A percentile compares a stretch with the other conserved stretches of the same genome.
phyloP scores from a whole-genome alignment of 2,888 invertebrate genomes.

The Sphaerophoria rueppellii region DNA sequence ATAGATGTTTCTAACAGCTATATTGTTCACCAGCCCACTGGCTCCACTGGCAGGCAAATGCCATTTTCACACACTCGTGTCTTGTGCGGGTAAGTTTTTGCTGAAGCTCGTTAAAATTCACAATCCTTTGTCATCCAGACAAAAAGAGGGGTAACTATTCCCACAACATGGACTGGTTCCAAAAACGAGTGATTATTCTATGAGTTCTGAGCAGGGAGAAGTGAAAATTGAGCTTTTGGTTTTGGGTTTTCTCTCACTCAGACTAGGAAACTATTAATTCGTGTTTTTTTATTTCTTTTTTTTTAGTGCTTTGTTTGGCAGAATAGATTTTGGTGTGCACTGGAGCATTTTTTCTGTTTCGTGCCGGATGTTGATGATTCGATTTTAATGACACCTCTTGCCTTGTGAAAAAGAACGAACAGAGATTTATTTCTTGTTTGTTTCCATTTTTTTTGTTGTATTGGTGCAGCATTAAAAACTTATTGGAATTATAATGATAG shows the following conservation, averaged over 20 bases:
- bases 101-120: slow-evolving; percentile 32
- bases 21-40: not conserved
- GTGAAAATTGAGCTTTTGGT: not conserved
- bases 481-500: no score
- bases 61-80: not conserved
- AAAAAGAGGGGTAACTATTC: not conserved
- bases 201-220: not conserved
- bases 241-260: not conserved
- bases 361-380: not conserved
- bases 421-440: no score
- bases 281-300: not conserved
- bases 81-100: slow-evolving; percentile 4
- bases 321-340: not conserved
- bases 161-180: not conserved
- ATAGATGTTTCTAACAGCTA: not conserved
- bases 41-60: not conserved
- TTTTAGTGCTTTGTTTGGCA: not conserved
- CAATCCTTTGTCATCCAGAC: not conserved
- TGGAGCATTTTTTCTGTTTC: not conserved
- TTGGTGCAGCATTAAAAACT: no score
- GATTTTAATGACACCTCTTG: not conserved
- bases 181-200: not conserved
- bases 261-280: slow-evolving; percentile 1
- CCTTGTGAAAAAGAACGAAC: not conserved
- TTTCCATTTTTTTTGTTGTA: no score